These are phyloP conservation scores for Alouatta palliata DNA, from an alignment of 2,113 vertebrate species.

Conservation along the genomic window DNA sequence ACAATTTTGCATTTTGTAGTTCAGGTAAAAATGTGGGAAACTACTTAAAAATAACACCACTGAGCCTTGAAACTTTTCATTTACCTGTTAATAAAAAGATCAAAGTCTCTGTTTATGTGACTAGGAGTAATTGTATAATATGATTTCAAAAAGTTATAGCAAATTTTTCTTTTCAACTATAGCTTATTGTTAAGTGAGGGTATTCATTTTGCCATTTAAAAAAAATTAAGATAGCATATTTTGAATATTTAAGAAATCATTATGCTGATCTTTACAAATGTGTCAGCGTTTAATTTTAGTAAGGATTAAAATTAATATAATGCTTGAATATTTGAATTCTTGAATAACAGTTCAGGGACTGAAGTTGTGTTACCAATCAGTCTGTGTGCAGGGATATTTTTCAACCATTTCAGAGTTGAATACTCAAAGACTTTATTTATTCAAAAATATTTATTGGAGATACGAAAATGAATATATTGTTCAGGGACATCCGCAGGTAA, in stretches of 20 bases:
- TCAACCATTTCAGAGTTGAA: background rate
- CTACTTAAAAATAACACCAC: background rate
- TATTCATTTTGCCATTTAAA: background rate
- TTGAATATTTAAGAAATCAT: background rate
- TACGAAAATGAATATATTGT: background rate
- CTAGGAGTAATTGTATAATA: background rate
- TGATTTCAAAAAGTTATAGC: background rate
- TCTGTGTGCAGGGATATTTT: background rate
- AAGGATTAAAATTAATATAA: slow-evolving; percentile 1
- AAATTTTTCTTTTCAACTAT: background rate
- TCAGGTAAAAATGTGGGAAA: background rate
- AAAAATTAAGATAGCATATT: background rate
- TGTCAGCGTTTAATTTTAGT: background rate
- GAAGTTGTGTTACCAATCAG: background rate
- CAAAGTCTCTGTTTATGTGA: background rate
- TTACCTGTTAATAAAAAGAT: background rate
- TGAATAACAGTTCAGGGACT: background rate
- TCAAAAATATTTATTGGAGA: slow-evolving; percentile 30
- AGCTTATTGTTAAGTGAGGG: background rate
- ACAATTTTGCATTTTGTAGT: slow-evolving; percentile 20
- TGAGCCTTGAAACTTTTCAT: background rate
- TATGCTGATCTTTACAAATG: background rate
- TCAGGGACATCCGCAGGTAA: background rate
- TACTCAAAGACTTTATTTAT: slow-evolving; percentile 41
- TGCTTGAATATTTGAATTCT: slow-evolving; percentile 44